Percentiles rank a stretch among this genome's conserved stretches.
Conservation (phyloP, 2,113 vertebrate genomes). For the Tinamus guttatus region DNA sequence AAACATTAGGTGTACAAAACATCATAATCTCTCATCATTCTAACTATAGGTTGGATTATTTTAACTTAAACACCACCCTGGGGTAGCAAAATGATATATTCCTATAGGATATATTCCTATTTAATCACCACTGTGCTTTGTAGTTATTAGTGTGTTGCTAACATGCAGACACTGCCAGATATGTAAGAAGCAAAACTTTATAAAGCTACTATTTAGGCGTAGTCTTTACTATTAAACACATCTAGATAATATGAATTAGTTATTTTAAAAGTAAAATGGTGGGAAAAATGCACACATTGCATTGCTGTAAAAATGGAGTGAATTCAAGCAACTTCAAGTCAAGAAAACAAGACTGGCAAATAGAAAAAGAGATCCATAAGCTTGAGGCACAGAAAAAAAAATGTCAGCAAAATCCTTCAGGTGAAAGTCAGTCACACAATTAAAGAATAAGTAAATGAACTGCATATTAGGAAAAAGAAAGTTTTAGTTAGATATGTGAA, state of each 20-base stretch:
- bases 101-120: not conserved
- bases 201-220: not conserved
- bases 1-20: not conserved
- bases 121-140: not conserved
- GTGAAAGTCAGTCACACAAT: not conserved
- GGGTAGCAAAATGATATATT: not conserved
- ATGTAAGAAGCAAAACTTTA: not conserved
- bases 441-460: constrained; percentile 9
- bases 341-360: not conserved
- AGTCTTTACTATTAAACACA: not conserved
- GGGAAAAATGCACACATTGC: not conserved
- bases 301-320: not conserved
- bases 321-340: not conserved
- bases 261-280: not conserved
- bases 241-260: not conserved
- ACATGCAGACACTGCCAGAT: not conserved
- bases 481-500: not conserved
- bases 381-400: not conserved
- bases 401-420: not conserved
- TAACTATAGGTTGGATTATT: not conserved
- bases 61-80: not conserved
- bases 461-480: not conserved
- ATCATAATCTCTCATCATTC: not conserved
- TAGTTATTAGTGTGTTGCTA: not conserved
- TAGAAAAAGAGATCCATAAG: not conserved